Conservation (phyloP, 2,888 invertebrate species). For the Aporophyla nigra region DNA sequence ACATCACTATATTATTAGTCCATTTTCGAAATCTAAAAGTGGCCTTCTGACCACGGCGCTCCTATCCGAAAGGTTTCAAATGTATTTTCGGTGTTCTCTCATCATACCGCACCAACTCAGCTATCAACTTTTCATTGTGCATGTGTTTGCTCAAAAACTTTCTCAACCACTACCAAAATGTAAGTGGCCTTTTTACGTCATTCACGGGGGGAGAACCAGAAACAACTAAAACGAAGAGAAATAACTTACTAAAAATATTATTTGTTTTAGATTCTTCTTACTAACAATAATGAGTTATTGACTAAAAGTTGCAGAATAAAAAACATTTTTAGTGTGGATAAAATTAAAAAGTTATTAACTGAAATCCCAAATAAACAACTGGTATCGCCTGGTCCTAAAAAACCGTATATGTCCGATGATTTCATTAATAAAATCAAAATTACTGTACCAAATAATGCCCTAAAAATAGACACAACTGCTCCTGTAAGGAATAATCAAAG, state of each 20-base stretch:
- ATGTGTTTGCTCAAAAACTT: no score
- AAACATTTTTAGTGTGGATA: constrained; percentile 70
- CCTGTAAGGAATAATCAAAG: not conserved
- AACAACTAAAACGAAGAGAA: not conserved
- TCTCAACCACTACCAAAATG: not conserved
- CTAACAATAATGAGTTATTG: constrained; percentile 71
- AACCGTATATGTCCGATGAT: constrained; percentile 17
- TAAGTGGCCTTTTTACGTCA: not conserved
- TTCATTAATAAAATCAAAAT: constrained; percentile 55
- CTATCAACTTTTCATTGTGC: no score
- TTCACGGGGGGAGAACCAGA: not conserved
- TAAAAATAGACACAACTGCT: constrained; percentile 5
- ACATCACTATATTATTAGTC: no score
- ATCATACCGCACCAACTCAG: no score
- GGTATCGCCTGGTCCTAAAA: constrained; percentile 25
- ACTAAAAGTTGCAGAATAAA: constrained; percentile 62
- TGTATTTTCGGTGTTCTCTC: no score
- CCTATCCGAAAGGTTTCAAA: no score
- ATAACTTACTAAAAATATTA: not conserved
- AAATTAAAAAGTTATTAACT: constrained; percentile 68
- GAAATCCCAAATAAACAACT: constrained; percentile 6
- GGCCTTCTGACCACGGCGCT: no score
- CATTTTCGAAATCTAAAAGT: no score
- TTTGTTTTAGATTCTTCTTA: constrained; percentile 77
- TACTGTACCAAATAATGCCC: constrained; percentile 46